Evolutionary conservation across 2,888 invertebrate genomes (phyloP), one percentile per base, ranked within the genome.

Genomic region (Caenorhabditis afra): DNA sequence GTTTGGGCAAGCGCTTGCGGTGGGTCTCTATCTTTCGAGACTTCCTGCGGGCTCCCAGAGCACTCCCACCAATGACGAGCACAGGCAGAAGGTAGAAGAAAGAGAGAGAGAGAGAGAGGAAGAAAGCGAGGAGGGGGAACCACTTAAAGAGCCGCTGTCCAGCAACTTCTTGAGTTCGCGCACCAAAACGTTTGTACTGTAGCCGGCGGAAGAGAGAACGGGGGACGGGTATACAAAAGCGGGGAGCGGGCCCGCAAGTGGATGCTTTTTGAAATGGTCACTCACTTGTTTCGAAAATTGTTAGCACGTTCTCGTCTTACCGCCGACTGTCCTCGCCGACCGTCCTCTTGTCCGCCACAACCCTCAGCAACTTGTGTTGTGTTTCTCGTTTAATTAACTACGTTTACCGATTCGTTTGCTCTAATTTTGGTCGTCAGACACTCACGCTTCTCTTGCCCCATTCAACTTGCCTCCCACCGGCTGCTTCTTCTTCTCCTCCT

Each of bases 1-100:
- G 79, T 79, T 79, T 79, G 79, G 73, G 79, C 73, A 79, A 73
- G 79, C 62, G 74, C 58, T 47, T 59, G 47, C 59, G 65, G 64
- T 49, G 23, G 45, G 49, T 47, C 68, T 53, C 74, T 52, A 74
- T 66, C 74, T 66, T 71, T 62, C 71, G 45, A 71, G 71, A 64
- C 71, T 71, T 71, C 57, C 71, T 62, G 47, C 61, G 70, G 70
- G 70, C 71, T 71, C 58, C 73, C 64, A 58, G 73, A 64, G 73
- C 62, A 62, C 64, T 58, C 73, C 73, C 64, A 39, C 62, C 41
- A 18, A 29, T 49, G 35, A 59, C 45, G 45, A 45, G 37, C 44
- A 61, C 45, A 45, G 57, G 47, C 61, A 59, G 61, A 4, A 20
- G 55, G 29, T 29, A 29, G 29, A 29, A 5, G 3, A 29, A 7